phyloP scores from a whole-genome alignment of 1,140 invertebrate genomes.

The Heliconius hewitsoni region DNA sequence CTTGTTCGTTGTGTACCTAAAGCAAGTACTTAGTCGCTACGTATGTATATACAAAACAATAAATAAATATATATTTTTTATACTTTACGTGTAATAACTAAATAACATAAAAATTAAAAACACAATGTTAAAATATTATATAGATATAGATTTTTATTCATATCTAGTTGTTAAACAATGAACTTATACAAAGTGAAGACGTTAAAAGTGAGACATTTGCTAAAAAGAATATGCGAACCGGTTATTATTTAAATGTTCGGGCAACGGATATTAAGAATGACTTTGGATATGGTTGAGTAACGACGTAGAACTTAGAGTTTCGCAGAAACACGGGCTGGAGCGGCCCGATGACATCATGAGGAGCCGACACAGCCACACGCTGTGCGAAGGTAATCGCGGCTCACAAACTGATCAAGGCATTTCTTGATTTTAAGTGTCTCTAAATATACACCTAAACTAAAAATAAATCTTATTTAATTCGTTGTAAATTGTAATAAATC shows the following conservation, averaged over 20 bases:
- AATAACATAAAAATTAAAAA: background rate
- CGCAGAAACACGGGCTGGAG: constrained; percentile 66
- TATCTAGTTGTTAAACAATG: background rate
- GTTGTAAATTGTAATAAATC: background rate
- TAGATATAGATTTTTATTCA: background rate
- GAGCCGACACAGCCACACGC: constrained; percentile 51
- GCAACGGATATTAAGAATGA: constrained; percentile 54
- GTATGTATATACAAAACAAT: background rate
- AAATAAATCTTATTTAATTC: too few species aligned
- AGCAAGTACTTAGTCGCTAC: background rate
- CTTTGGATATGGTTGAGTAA: constrained; percentile 60
- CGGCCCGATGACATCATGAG: constrained; percentile 66
- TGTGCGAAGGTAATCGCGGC: constrained; percentile 50
- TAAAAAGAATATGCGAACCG: constrained; percentile 61
- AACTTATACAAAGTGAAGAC: background rate
- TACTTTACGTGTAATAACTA: background rate
- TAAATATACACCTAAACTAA: too few species aligned
- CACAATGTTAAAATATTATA: background rate
- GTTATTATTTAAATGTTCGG: constrained; percentile 54
- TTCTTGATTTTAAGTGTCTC: background rate
- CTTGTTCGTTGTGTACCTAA: background rate
- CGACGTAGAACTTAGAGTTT: constrained; percentile 70
- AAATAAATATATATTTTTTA: background rate
- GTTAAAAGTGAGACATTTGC: constrained; percentile 35
- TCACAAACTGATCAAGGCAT: constrained; percentile 30